These are phyloP conservation scores for Phaonia tiefii DNA, from an alignment of 2,888 invertebrate genomes.

Conservation along the genomic window DNA sequence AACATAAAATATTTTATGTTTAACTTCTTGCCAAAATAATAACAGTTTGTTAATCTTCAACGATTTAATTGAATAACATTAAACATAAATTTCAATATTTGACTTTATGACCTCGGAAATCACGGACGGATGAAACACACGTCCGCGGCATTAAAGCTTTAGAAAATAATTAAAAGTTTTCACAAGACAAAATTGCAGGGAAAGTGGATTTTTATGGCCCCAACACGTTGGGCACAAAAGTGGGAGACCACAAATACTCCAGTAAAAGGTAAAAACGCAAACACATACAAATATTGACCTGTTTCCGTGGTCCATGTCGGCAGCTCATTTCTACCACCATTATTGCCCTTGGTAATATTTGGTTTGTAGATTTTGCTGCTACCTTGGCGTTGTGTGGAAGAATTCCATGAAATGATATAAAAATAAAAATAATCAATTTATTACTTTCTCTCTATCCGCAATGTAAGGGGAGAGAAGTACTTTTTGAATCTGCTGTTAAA, in stretches of 20 bases:
- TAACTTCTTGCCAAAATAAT: neutral
- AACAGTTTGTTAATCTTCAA: neutral
- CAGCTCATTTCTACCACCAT: too few species aligned
- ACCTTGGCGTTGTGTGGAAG: neutral
- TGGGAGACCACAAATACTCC: neutral
- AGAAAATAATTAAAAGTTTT: slow-evolving; percentile 44
- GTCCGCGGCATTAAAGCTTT: slow-evolving; percentile 33
- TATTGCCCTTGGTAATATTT: too few species aligned
- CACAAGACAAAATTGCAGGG: neutral
- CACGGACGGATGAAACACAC: neutral
- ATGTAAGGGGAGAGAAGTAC: neutral
- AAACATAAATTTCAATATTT: neutral
- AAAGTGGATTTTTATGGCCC: slow-evolving; percentile 29
- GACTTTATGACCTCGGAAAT: slow-evolving; percentile 16
- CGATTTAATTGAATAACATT: slow-evolving; percentile 13
- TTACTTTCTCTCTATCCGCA: too few species aligned
- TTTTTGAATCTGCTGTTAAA: slow-evolving; percentile 19
- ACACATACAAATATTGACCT: neutral
- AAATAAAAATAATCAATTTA: slow-evolving; percentile 44
- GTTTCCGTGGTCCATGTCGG: too few species aligned
- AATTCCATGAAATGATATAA: slow-evolving; percentile 10
- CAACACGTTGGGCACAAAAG: slow-evolving; percentile 16
- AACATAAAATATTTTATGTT: too few species aligned
- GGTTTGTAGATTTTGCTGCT: too few species aligned
- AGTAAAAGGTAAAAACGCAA: slow-evolving; percentile 9